Evolutionary conservation across 2,888 invertebrate species (phyloP).

Genomic region (Latrodectus hesperus): DNA sequence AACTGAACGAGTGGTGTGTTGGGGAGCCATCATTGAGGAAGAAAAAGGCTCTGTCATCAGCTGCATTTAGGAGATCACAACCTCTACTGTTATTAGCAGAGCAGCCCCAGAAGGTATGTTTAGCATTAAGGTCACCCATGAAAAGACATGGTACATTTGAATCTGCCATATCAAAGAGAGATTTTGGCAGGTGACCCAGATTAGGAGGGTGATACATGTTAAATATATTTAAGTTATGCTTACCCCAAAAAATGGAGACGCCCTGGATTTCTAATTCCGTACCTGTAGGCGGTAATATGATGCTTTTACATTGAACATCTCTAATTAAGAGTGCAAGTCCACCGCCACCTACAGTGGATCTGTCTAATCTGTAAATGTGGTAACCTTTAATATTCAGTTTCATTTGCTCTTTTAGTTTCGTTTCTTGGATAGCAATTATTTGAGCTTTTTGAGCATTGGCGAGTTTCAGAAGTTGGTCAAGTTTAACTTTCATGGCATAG

Average conservation of each 20-base stretch:
- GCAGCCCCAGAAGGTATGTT: not conserved
- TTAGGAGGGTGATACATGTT: too few species aligned
- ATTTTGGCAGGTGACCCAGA: not conserved
- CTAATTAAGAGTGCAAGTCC: slow-evolving; percentile 10
- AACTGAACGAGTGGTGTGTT: too few species aligned
- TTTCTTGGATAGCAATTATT: not conserved
- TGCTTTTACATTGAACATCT: too few species aligned
- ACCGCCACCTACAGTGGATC: not conserved
- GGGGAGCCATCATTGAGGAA: too few species aligned
- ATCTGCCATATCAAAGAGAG: not conserved
- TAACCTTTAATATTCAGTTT: slow-evolving; percentile 3
- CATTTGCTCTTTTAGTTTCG: not conserved
- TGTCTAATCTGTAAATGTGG: not conserved
- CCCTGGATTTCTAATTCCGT: too few species aligned
- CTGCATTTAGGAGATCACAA: too few species aligned
- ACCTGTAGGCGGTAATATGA: too few species aligned
- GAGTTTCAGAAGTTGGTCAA: not conserved
- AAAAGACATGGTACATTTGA: not conserved
- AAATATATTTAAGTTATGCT: too few species aligned
- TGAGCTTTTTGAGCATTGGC: not conserved
- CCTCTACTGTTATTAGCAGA: too few species aligned
- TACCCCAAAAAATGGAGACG: too few species aligned
- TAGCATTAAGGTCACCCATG: not conserved
- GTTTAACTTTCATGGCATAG: too few species aligned
- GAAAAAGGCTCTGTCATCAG: too few species aligned